Conservation (phyloP, 2,113 vertebrate genomes). For the Echinops telfairi region DNA sequence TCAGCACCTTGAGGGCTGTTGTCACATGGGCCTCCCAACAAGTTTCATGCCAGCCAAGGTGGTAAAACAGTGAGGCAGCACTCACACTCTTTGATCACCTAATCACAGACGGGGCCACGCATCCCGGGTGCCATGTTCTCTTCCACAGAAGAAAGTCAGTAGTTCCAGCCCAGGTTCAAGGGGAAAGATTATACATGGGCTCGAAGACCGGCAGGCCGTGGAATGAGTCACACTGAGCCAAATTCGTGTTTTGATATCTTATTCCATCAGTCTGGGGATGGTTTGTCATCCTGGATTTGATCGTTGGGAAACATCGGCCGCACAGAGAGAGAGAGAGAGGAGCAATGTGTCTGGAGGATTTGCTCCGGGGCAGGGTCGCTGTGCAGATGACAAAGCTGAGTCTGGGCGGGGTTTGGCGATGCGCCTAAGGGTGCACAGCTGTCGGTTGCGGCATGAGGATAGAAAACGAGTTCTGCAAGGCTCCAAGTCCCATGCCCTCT, state of each 20-base stretch:
- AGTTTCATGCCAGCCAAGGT: not conserved
- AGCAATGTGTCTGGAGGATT: not conserved
- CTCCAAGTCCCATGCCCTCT: not conserved
- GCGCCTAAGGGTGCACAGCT: not conserved
- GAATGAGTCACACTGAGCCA: not conserved
- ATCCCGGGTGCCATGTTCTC: not conserved
- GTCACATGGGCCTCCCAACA: not conserved
- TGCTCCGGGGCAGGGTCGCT: not conserved
- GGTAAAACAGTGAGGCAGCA: not conserved
- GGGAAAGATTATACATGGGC: not conserved
- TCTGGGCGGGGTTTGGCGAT: not conserved
- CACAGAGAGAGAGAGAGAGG: not conserved
- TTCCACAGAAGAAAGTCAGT: not conserved
- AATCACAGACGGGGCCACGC: not conserved
- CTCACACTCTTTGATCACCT: not conserved
- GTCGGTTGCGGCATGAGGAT: not conserved
- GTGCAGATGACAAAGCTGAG: constrained; percentile 12
- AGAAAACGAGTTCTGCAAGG: not conserved
- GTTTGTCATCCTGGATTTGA: not conserved
- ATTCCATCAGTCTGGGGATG: not conserved
- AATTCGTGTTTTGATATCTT: not conserved
- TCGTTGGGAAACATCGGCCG: not conserved
- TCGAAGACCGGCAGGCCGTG: too few species aligned
- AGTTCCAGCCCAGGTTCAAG: not conserved
- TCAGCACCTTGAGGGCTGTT: not conserved